These are phyloP conservation scores for Pristionchus mayeri DNA, from an alignment of 2,888 invertebrate species.

Conservation along the genomic window DNA sequence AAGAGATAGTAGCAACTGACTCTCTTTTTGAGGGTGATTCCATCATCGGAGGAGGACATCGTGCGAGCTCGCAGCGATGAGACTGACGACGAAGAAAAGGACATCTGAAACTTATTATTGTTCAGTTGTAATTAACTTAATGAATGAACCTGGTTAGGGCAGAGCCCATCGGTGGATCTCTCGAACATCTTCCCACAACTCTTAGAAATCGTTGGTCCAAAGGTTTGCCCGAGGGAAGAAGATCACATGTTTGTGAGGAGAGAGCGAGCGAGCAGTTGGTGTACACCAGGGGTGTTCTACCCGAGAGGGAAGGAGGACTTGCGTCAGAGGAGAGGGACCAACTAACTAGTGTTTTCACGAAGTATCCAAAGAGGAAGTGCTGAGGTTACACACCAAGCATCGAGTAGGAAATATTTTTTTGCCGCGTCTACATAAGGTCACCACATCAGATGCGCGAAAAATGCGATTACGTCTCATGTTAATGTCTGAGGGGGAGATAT, in stretches of 20 bases:
- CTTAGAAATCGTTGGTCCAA: not conserved
- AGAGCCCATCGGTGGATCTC: not conserved
- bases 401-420: too few species aligned
- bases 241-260: slow-evolving; percentile 12
- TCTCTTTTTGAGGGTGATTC: slow-evolving; percentile 3
- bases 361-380: not conserved
- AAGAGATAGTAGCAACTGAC: not conserved
- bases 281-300: not conserved
- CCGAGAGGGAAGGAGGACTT: not conserved
- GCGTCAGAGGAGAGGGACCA: too few species aligned
- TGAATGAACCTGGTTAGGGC: not conserved
- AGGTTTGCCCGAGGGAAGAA: not conserved
- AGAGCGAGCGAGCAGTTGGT: not conserved
- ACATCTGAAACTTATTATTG: slow-evolving; percentile 3
- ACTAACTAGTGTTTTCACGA: not conserved
- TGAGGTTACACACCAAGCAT: too few species aligned
- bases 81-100: slow-evolving; percentile 13
- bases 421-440: too few species aligned
- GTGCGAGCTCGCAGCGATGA: slow-evolving; percentile 39
- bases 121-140: not conserved
- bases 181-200: slow-evolving; percentile 4
- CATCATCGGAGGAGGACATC: slow-evolving; percentile 36
- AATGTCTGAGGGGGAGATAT: too few species aligned
- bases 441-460: too few species aligned
- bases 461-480: too few species aligned